phyloP scores from a whole-genome alignment of 2,888 invertebrate genomes.

The Andrena camellia region DNA sequence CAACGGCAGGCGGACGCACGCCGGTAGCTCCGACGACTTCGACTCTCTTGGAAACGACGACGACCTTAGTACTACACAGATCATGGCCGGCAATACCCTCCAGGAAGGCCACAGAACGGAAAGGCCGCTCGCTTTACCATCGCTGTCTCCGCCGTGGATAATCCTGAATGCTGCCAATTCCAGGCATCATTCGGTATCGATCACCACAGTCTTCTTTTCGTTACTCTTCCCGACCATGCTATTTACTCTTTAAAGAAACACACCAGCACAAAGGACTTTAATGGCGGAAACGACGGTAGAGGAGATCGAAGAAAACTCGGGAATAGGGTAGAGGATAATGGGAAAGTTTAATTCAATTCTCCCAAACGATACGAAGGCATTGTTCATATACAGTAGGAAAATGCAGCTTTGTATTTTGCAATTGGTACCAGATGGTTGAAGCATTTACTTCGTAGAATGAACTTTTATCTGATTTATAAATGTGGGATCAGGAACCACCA shows the following conservation, averaged over 20 bases:
- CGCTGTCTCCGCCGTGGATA: constrained; percentile 79
- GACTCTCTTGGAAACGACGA: constrained; percentile 70
- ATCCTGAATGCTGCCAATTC: constrained; percentile 72
- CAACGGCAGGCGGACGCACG: constrained; percentile 46
- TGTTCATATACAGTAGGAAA: not conserved
- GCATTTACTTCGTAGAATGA: not conserved
- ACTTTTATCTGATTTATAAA: not conserved
- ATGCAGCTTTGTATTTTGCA: constrained; percentile 21
- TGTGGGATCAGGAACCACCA: no score
- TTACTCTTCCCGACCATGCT: constrained; percentile 51
- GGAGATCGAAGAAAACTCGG: constrained; percentile 9
- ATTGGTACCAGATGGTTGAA: not conserved
- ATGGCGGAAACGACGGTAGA: constrained; percentile 2
- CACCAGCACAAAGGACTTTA: constrained; percentile 5
- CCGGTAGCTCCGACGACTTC: constrained; percentile 36
- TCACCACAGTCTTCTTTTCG: constrained; percentile 65
- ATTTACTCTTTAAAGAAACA: constrained; percentile 44
- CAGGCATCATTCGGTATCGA: constrained; percentile 49
- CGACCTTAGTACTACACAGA: constrained; percentile 80
- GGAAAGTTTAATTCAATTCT: not conserved
- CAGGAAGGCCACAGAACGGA: constrained; percentile 81
- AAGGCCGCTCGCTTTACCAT: constrained; percentile 77
- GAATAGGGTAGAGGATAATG: not conserved
- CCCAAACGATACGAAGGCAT: not conserved
- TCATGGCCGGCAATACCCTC: constrained; percentile 77